phyloP scores from a whole-genome alignment of 2,888 invertebrate genomes.

The Ochlodes sylvanus region DNA sequence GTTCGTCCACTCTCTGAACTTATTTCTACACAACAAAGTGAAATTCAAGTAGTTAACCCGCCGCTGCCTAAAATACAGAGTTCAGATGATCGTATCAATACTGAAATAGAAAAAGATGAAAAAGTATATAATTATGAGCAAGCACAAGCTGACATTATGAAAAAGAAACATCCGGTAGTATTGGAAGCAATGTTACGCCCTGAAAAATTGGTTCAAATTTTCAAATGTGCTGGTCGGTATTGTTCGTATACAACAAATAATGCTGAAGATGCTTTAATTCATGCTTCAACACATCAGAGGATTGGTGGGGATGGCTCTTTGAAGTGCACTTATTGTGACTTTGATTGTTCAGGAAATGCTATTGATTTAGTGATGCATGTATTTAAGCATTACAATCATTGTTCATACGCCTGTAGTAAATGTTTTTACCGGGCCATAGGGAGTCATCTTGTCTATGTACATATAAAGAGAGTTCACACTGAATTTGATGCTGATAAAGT shows the following conservation, averaged over 20 bases:
- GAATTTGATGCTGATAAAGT: constrained; percentile 46
- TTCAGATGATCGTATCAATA: constrained; percentile 44
- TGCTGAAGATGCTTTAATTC: constrained; percentile 65
- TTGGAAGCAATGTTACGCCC: constrained; percentile 77
- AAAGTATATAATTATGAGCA: constrained; percentile 62
- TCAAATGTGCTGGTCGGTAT: constrained; percentile 75
- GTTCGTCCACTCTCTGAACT: constrained; percentile 74
- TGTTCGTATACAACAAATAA: constrained; percentile 71
- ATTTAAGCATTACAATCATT: constrained; percentile 85
- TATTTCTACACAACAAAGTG: constrained; percentile 48
- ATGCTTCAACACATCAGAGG: constrained; percentile 69
- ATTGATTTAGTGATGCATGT: constrained; percentile 85
- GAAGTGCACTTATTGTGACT: constrained; percentile 85
- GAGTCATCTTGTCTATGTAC: constrained; percentile 86
- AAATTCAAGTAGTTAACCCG: constrained; percentile 41
- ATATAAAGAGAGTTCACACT: constrained; percentile 74
- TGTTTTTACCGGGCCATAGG: constrained; percentile 88
- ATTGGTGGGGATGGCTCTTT: constrained; percentile 72
- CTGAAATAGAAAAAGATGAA: constrained; percentile 42
- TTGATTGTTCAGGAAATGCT: constrained; percentile 62
- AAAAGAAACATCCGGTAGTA: constrained; percentile 69
- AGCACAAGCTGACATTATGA: constrained; percentile 65
- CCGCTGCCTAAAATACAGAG: constrained; percentile 77
- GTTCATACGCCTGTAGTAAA: constrained; percentile 86
- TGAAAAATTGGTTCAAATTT: constrained; percentile 72